Base-by-base conservation (phyloP, 1,140 invertebrate genomes). In the Drosophila albomicans region DNA sequence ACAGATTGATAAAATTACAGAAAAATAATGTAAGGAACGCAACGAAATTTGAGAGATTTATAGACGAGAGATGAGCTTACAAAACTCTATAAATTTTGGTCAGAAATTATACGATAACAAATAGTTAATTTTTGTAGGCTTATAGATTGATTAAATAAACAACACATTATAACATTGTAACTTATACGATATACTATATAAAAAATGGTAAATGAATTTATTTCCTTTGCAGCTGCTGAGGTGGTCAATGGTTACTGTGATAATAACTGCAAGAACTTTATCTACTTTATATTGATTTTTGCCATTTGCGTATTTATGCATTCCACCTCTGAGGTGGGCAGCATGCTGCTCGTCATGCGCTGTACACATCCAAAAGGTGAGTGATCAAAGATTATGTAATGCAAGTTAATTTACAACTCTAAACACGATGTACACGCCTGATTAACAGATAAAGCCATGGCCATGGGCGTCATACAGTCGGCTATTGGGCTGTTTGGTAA, bases 401-500 rank as follows among this genome's bases (percentile, higher is more conserved):
- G 1, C 20, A 1, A 11, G 0, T 41, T 13, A 13, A 25, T 25
- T 56, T 20, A 0, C 0, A 13, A 4, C 2, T 16, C 28, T 32
- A 15, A 38, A 56, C 25, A 25, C 20, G 20, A 4, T 25, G 20
- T 16, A 1, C 35, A 1, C 1, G 7, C 5, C 15, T 15, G 3
- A 3, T 2, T 1, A 3, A n/a, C 2, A 93, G 97, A 98, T 92
- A 98, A 98, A 93, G 97, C 97, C 38, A 98, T 98, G 97, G 98
- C 98, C 57, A 94, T 98, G 84, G 98, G 97, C 11, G 95, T 98
- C 67, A 98, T 98, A 92, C 97, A 98, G 91, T 98, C 98, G 93
- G 97, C 97, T 56, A 98, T 98, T 78, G 97, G 97, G 43, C 94
- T 98, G 72, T 98, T 98, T 93, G 97, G 97, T 69, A 98, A 98